Evolutionary conservation across 2,888 invertebrate genomes (phyloP).

Genomic region (Volucella inflata): DNA sequence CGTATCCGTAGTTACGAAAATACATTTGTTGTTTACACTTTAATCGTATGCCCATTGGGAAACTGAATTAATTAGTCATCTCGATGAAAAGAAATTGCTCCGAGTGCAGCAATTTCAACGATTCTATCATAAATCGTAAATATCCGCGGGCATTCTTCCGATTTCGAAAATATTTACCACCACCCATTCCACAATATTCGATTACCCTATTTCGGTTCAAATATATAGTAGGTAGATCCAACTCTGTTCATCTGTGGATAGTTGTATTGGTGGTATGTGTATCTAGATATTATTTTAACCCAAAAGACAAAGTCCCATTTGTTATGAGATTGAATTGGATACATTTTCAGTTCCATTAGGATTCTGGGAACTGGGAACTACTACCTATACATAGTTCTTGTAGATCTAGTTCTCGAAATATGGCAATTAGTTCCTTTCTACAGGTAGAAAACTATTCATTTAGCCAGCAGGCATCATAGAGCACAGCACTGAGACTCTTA

Average conservation of each 20-base stretch:
- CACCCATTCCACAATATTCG: background rate
- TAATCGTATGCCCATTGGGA: background rate
- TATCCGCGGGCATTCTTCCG: conserved; percentile 2
- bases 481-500: background rate
- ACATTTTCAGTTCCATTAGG: too few species aligned
- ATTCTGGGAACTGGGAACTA: too few species aligned
- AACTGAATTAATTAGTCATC: conserved; percentile 40
- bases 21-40: background rate
- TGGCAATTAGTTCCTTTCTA: conserved; percentile 36
- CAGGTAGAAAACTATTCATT: conserved; percentile 21
- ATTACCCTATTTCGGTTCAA: background rate
- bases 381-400: too few species aligned
- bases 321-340: background rate
- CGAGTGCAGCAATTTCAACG: conserved; percentile 15
- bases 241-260: background rate
- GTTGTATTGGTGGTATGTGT: background rate
- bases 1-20: too few species aligned
- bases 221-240: too few species aligned
- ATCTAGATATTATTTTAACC: conserved; percentile 5
- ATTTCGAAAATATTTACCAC: conserved; percentile 17
- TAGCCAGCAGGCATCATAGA: conserved; percentile 8
- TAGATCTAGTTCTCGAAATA: background rate
- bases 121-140: conserved; percentile 1
- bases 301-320: conserved; percentile 10
- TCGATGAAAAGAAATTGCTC: conserved; percentile 9